Conservation (phyloP, 2,113 vertebrate species). For the Heterotilapia buettikoferi region DNA sequence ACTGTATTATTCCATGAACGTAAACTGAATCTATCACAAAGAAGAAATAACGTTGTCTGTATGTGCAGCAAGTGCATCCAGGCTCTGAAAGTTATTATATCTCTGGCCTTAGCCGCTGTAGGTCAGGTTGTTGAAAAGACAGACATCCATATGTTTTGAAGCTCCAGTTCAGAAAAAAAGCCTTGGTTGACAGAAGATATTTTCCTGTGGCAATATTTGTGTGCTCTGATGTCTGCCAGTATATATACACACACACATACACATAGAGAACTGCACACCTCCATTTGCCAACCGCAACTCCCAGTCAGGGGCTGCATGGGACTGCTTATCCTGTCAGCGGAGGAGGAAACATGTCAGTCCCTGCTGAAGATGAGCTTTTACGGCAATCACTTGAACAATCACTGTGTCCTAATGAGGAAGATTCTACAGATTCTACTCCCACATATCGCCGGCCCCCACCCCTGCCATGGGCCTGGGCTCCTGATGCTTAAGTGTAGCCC, state of each 20-base stretch:
- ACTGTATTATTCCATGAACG: background rate
- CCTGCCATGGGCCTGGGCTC: background rate
- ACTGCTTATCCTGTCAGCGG: constrained; percentile 55
- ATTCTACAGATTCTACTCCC: constrained; percentile 9
- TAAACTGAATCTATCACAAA: background rate
- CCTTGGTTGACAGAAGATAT: background rate
- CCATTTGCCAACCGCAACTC: constrained; percentile 17
- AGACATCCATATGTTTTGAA: constrained; percentile 7
- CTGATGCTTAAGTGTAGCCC: constrained; percentile 27
- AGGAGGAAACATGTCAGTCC: constrained; percentile 64
- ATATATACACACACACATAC: background rate
- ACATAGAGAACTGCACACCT: background rate
- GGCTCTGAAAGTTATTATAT: background rate
- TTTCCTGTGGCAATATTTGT: background rate
- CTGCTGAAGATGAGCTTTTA: constrained; percentile 54
- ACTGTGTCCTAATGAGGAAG: constrained; percentile 66
- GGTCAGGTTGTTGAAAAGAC: background rate
- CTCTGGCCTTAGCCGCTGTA: background rate
- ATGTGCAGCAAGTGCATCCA: background rate
- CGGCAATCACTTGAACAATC: constrained; percentile 70
- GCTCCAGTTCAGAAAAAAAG: constrained; percentile 7
- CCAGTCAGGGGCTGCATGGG: constrained; percentile 38
- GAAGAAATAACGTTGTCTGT: background rate
- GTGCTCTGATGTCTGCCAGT: background rate
- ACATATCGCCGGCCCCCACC: background rate